Evolutionary conservation across 2,113 vertebrate genomes (phyloP), one percentile per base, ranked within the genome.

Genomic region (Sporophila hypoxantha): DNA sequence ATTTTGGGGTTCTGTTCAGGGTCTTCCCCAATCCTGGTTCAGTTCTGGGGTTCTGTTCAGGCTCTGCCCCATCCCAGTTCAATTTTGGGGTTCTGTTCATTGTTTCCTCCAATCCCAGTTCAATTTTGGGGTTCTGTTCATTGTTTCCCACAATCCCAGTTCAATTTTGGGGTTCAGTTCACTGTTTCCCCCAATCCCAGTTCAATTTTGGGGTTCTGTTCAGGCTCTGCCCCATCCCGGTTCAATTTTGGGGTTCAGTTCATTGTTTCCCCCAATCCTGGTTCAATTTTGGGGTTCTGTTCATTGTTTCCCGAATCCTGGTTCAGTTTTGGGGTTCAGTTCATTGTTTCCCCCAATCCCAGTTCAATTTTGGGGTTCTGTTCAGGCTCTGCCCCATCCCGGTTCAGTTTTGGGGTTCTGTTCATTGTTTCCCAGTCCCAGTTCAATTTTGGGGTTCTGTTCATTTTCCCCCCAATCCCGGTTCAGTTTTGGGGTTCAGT

Each of bases 391-490:
- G 9, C 44, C 17, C 10, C 9, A 2, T 50, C 17, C 36, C 3
- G 3, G 29, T 23, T 46, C 44, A 46, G 3, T 21, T 46, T 21
- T 46, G 44, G 27, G 47, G 55, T 30, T 80, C 6, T 26, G 12
- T 7, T 36, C 3, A 6, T 6, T 8, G 5, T 39, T 8, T 16
- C 15, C 34, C 27, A 9, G 10, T 37, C 39, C 39, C 12, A 5
- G 39, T 39, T 39, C 39, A 39, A 5, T 39, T 8, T 5, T 10
- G 9, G 27, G 47, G 47, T 41, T 80, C 7, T 30, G 12, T 7
- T 36, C 3, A 5, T 6, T 5, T 5, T 53, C 5, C 29, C 12
- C 44, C 17, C 8, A 15, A 1, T n/a, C 14, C 36, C 3, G 2
- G 36, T 7, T 17, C 3, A 9, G 4, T 27, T 29, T 6, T 11